These are phyloP conservation scores for Tarsius wallacei DNA, from an alignment of 2,797 vertebrate genomes.

Conservation along the genomic window DNA sequence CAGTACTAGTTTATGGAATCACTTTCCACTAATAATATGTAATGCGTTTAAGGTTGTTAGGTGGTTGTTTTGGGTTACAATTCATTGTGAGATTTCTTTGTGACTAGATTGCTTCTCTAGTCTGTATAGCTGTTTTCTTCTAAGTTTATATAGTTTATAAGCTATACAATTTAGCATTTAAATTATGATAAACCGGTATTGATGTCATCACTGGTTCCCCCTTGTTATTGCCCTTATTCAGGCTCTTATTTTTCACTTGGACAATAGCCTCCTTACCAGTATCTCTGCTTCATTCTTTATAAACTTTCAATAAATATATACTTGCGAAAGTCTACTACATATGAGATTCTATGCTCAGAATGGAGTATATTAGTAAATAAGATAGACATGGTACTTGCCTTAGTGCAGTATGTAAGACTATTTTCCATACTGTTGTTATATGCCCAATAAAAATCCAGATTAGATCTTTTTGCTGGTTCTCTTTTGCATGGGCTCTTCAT, in stretches of 20 bases:
- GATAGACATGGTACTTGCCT: neutral
- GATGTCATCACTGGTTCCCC: neutral
- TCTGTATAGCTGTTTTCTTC: constrained; percentile 5
- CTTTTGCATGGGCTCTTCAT: neutral
- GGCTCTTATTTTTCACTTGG: neutral
- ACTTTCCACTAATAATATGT: neutral
- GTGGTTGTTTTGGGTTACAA: neutral
- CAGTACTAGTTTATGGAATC: neutral
- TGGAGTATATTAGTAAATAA: neutral
- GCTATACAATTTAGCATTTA: neutral
- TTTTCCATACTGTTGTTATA: neutral
- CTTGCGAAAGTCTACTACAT: neutral
- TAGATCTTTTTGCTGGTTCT: neutral
- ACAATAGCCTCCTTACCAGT: neutral
- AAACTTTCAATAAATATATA: neutral
- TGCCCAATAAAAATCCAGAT: constrained; percentile 14
- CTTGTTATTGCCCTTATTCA: neutral
- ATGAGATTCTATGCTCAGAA: neutral
- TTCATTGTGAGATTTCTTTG: constrained; percentile 36
- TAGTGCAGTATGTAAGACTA: neutral
- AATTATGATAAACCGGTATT: neutral
- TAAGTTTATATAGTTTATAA: constrained; percentile 6
- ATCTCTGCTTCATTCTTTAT: constrained; percentile 25
- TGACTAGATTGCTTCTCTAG: constrained; percentile 1
- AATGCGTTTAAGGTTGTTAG: neutral